These are phyloP conservation scores for Plebejus melissa DNA, from an alignment of 2,888 invertebrate genomes.

Conservation along the genomic window DNA sequence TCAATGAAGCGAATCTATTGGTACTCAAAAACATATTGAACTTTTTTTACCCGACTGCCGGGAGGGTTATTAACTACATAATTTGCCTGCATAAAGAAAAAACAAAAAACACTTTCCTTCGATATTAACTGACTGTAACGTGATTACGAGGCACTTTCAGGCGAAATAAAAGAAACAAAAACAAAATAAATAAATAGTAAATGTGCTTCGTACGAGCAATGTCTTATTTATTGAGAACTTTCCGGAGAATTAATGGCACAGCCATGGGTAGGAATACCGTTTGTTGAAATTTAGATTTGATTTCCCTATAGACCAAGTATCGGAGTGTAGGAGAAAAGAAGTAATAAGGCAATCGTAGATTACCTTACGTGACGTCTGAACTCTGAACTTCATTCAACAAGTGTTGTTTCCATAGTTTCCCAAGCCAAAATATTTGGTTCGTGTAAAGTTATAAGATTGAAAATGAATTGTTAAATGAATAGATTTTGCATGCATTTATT, in stretches of 20 bases:
- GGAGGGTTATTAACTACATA: no score
- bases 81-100: not conserved
- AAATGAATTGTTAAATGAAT: no score
- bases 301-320: constrained; percentile 11
- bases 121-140: not conserved
- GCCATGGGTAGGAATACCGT: constrained; percentile 15
- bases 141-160: not conserved
- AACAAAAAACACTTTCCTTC: not conserved
- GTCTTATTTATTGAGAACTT: constrained; percentile 13
- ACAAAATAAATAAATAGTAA: constrained; percentile 12
- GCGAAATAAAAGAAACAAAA: not conserved
- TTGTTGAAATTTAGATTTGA: constrained; percentile 19
- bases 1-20: no score
- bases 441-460: not conserved
- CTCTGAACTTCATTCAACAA: not conserved
- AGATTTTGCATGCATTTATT: no score
- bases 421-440: not conserved
- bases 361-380: not conserved
- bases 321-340: not conserved
- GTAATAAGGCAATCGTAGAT: not conserved
- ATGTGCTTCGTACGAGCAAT: constrained; percentile 10
- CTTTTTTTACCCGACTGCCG: no score
- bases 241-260: constrained; percentile 4
- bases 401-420: not conserved
- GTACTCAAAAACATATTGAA: no score